Evolutionary conservation across 2,888 invertebrate genomes (phyloP).

Genomic region (Pandemis heparana): DNA sequence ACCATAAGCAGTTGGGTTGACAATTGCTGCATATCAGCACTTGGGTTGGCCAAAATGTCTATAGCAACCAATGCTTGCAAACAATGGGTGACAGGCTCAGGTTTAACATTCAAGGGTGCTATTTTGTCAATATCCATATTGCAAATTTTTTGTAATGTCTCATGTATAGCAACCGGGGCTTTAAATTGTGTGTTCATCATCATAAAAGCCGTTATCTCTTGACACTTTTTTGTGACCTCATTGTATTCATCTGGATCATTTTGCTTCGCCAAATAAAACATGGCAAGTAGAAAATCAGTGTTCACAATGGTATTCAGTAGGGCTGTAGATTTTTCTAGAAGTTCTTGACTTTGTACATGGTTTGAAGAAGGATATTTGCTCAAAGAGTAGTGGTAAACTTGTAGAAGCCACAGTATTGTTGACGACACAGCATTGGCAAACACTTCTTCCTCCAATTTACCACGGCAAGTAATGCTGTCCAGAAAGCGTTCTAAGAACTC

Average conservation of each 20-base stretch:
- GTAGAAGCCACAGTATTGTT: slow-evolving; percentile 92
- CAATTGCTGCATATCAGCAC: slow-evolving; percentile 92
- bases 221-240: slow-evolving; percentile 90
- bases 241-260: slow-evolving; percentile 90
- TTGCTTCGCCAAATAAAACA: slow-evolving; percentile 93
- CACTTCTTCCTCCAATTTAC: slow-evolving; percentile 95
- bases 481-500: slow-evolving; percentile 92
- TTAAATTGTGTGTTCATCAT: slow-evolving; percentile 86
- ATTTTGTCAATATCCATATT: slow-evolving; percentile 87
- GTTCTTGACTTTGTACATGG: slow-evolving; percentile 83
- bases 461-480: slow-evolving; percentile 88
- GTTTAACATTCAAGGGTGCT: slow-evolving; percentile 82
- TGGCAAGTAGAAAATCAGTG: slow-evolving; percentile 92
- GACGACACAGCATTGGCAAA: slow-evolving; percentile 94
- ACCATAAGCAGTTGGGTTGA: slow-evolving; percentile 94
- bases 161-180: slow-evolving; percentile 85
- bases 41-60: slow-evolving; percentile 94
- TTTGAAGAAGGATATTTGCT: slow-evolving; percentile 79
- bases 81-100: slow-evolving; percentile 89
- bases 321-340: slow-evolving; percentile 89
- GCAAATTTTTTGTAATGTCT: slow-evolving; percentile 86
- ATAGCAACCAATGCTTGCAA: slow-evolving; percentile 93
- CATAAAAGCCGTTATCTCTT: slow-evolving; percentile 88
- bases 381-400: slow-evolving; percentile 87
- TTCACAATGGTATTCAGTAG: slow-evolving; percentile 89